Evolutionary conservation across 2,888 invertebrate species (phyloP), one percentile per base, ranked within the genome.

Genomic region (Autographa gamma): DNA sequence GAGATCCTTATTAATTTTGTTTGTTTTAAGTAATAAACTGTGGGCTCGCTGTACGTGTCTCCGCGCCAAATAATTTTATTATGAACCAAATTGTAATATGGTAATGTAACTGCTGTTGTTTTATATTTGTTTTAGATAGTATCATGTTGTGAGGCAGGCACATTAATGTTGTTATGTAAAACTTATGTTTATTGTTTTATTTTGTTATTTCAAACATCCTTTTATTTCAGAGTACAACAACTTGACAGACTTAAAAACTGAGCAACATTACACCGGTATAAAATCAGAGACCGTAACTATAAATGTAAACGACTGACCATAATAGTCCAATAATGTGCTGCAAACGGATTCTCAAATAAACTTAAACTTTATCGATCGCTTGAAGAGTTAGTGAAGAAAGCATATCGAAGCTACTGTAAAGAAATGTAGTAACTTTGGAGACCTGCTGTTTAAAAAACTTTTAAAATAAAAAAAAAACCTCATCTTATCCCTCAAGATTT

Each of bases 1-100:
- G 78, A 85, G 82, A 85, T 83, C 80, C 82, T 82, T 85, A 86
- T 85, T 87, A 86, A 89, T 86, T 87, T 84, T 85, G 79, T 87
- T 88, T 85, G 85, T 76, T 80, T 77, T 69, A 79, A 79, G 74
- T 75, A 81, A 84, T 79, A 77, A 84, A 76, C 68, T 78, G 78
- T 69, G 68, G 74, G 79, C 62, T 73, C 62, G 56, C 52, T 38
- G 69, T 76, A 72, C 82, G 77, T 81, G 80, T 80, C 66, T 72
- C 60, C 69, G 71, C 76, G 72, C 65, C 63, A 63, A 79, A 76
- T 72, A 74, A 82, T 81, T 77, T 77, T 77, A 81, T 77, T 76
- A 71, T 68, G 58, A 67, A 63, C 81, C 68, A 72, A 70, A 73
- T 76, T 81, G 70, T 83, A 64, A 78, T 65, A 60, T 63, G 73